A percentile compares a stretch with the other conserved stretches of the same genome.
These are phyloP conservation scores for Leuciscus idus DNA, from an alignment of 2,113 vertebrate species.

Conservation along the genomic window DNA sequence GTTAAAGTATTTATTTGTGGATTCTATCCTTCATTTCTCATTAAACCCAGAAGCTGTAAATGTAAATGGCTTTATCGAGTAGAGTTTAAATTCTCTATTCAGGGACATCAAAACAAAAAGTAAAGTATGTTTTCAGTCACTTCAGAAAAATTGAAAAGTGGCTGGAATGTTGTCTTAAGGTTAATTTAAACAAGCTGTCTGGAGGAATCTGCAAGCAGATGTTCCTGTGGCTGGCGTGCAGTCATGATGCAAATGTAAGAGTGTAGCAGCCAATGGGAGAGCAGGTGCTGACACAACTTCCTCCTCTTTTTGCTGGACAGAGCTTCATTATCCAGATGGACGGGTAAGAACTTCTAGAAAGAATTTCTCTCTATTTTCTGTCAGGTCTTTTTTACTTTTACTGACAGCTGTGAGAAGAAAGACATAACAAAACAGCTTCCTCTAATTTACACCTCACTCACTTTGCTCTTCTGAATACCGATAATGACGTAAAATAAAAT, in stretches of 20 bases:
- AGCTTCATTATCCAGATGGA: background rate
- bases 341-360: background rate
- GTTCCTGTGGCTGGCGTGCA: background rate
- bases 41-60: background rate
- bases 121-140: background rate
- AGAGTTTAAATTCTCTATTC: background rate
- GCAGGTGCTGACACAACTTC: background rate
- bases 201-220: background rate
- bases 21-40: background rate
- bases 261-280: background rate
- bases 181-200: background rate
- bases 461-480: background rate
- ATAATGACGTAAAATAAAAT: background rate
- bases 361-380: background rate
- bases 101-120: background rate
- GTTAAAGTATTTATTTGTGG: conserved; percentile 4
- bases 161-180: background rate
- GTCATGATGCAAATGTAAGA: background rate
- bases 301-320: background rate
- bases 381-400: background rate
- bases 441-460: background rate
- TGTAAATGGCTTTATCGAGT: background rate
- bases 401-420: background rate
- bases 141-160: background rate
- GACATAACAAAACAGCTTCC: background rate